Evolutionary conservation across 1,140 invertebrate genomes (phyloP).

Genomic region (Neodiprion lecontei): DNA sequence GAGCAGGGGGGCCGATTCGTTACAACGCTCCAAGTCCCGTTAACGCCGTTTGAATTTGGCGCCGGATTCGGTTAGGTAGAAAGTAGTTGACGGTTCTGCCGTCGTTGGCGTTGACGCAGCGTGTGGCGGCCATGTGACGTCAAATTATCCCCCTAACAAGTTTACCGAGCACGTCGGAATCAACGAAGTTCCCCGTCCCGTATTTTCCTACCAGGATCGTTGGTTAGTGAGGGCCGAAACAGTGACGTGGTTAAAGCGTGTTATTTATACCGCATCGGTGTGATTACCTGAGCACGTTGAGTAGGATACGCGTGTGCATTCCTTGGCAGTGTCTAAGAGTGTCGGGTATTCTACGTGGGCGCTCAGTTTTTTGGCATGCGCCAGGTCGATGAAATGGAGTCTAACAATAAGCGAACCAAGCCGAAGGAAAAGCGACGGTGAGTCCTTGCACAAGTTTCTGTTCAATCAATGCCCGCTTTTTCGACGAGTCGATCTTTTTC

Average conservation of each 20-base stretch:
- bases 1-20: no score
- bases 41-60: no score
- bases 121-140: neutral
- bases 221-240: neutral
- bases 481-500: neutral
- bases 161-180: neutral
- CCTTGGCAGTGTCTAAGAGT: conserved; percentile 45
- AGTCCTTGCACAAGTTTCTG: conserved; percentile 13
- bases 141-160: neutral
- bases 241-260: neutral
- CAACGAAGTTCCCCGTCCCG: neutral
- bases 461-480: neutral
- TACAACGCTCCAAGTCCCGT: no score
- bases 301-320: conserved; percentile 29
- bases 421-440: conserved; percentile 43
- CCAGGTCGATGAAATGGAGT: conserved; percentile 9
- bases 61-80: no score
- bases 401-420: conserved; percentile 23
- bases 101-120: neutral
- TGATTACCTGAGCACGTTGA: neutral
- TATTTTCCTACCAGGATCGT: neutral
- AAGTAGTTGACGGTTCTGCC: neutral
- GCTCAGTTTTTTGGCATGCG: neutral
- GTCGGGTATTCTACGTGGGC: conserved; percentile 15
- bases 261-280: neutral